Base-by-base conservation (phyloP, 2,888 invertebrate species). In the Drosophila glabriapex region DNA sequence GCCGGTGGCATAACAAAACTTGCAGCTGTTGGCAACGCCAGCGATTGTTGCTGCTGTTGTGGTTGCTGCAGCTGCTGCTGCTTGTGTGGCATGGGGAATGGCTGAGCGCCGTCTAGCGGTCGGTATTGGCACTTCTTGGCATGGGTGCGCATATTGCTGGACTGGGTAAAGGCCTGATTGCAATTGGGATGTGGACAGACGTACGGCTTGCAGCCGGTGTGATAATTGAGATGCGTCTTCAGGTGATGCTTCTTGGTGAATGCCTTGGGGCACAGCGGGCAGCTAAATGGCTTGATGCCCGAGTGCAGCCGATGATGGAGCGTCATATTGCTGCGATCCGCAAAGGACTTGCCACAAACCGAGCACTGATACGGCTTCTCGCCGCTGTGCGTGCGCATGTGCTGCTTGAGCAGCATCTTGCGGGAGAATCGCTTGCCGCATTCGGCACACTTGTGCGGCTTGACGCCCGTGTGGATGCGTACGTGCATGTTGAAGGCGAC, bases 401-500 rank as follows among this genome's bases (percentile, higher is more conserved):
- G 97, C 91, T 97, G 97, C 91, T 97, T 97, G 68, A 97, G 93
- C 1, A 97, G 93, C 97, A 97, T 97, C 94, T 97, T 97, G 37
- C 97, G 94, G 0, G 97, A 97, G 91, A 97, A 97, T n/a, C 96
- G 95, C 91, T 97, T 97, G 50, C 96, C 96, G 87, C 97, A 97
- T 73, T 96, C 95, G 4, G 94, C 94, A 89, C 97, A 97, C 65
- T 95, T 95, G 91, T 97, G 97, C 0, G 97, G 97, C 85, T 97
- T 97, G 1, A 97, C 95, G 16, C 97, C 97, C 73, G 97, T 97
- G 89, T 97, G 97, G 69, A 97, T 97, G 70, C 97, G 94, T 2
- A 97, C 95, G 91, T 97, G 97, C 97, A 97, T 97, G 90, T 97
- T 97, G 93, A 97, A 97, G 12, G 97, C 97, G 7, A 97, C 97